Percentiles rank a stretch among this genome's conserved stretches.
These are phyloP conservation scores for Megamerina dolium DNA, from an alignment of 2,888 invertebrate species.

Conservation along the genomic window DNA sequence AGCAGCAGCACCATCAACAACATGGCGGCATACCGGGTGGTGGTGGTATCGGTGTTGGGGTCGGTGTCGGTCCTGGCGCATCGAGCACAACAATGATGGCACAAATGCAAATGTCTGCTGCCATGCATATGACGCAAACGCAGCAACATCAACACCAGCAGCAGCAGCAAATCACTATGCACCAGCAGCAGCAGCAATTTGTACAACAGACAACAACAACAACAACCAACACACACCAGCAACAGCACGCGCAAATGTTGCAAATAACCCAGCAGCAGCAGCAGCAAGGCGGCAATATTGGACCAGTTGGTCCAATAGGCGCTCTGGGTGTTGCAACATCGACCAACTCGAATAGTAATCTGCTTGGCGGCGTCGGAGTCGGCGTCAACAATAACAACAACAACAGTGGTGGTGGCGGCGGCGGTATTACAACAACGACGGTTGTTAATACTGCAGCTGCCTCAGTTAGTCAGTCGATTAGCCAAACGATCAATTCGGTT, in stretches of 20 bases:
- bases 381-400: slow-evolving; percentile 15
- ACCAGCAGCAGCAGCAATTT: slow-evolving; percentile 45
- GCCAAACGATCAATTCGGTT: slow-evolving; percentile 47
- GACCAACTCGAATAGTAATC: slow-evolving; percentile 7
- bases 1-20: slow-evolving; percentile 33
- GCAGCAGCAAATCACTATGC: slow-evolving; percentile 56
- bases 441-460: slow-evolving; percentile 14
- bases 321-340: slow-evolving; percentile 12
- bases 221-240: slow-evolving; percentile 40
- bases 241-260: slow-evolving; percentile 45
- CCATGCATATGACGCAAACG: slow-evolving; percentile 68
- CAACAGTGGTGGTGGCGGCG: slow-evolving; percentile 7
- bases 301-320: slow-evolving; percentile 14
- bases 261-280: slow-evolving; percentile 39
- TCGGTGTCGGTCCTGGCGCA: slow-evolving; percentile 34
- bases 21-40: slow-evolving; percentile 22
- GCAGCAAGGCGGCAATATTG: slow-evolving; percentile 17
- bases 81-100: slow-evolving; percentile 31
- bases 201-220: slow-evolving; percentile 40
- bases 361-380: slow-evolving; percentile 5
- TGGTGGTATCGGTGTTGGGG: slow-evolving; percentile 20
- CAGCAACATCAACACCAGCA: no score
- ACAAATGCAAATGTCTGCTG: slow-evolving; percentile 56
- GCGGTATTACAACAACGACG: slow-evolving; percentile 21
- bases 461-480: slow-evolving; percentile 30